These are phyloP conservation scores for Herpetotheres cachinnans DNA, from an alignment of 2,113 vertebrate species.

Conservation along the genomic window DNA sequence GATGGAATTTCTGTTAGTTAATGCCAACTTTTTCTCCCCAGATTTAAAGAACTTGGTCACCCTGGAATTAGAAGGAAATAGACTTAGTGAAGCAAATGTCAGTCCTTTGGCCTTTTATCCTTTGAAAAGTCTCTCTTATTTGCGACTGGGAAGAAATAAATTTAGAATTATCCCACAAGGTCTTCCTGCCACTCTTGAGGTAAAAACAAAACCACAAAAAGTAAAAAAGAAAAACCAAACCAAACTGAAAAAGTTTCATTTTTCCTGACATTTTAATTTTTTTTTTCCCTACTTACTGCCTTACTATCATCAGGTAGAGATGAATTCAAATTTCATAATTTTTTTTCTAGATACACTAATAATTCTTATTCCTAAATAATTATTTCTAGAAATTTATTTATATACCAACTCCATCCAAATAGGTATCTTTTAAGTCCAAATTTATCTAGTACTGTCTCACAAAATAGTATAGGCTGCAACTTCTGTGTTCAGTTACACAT, in stretches of 20 bases:
- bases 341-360: background rate
- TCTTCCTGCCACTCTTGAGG: slow-evolving; percentile 87
- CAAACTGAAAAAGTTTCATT: background rate
- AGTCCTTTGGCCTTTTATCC: slow-evolving; percentile 81
- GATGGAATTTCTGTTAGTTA: background rate
- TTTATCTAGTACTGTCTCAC: background rate
- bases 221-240: background rate
- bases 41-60: slow-evolving; percentile 85
- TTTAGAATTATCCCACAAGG: slow-evolving; percentile 92
- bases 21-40: slow-evolving; percentile 52
- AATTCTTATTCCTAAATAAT: background rate
- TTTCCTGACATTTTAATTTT: background rate
- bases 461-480: background rate
- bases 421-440: background rate
- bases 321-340: background rate
- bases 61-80: slow-evolving; percentile 92
- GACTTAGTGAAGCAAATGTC: slow-evolving; percentile 87
- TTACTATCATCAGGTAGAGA: background rate
- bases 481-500: background rate
- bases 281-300: background rate
- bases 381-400: background rate
- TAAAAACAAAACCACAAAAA: slow-evolving; percentile 45
- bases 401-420: background rate
- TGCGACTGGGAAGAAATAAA: slow-evolving; percentile 89
- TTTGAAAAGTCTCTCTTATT: slow-evolving; percentile 83